Base-by-base conservation (phyloP, 1,140 invertebrate species). In the Meloidogyne exigua region DNA sequence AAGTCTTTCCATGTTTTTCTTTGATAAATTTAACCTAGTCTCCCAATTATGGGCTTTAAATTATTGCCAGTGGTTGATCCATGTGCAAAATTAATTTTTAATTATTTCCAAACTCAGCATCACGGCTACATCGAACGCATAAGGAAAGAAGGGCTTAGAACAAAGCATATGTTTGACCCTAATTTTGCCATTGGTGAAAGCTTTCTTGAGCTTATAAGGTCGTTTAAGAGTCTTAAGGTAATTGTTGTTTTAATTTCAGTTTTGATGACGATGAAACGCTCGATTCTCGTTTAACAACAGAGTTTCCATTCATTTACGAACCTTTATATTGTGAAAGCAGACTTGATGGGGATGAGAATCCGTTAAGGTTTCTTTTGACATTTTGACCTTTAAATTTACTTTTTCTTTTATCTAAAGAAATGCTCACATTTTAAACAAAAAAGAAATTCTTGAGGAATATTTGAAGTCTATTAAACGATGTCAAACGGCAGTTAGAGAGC, bases 301-400 rank as follows among this genome's bases (percentile, higher is more conserved):
- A 73, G 10, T 73, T 73, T 32, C 71, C 71, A 13, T 73, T 73
- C 15, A 65, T 73, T 25, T 73, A 73, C 21, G 71, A 73, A 21
- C 36, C 71, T 5, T 18, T 73, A n/a, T 73, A 73, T n/a, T 73
- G 71, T 21, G 71, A 73, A 32, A 73, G 57, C 36, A 62, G 71
- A 21, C 39, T 73, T 23, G 71, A 73, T 32, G 26, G 65, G 5
- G 57, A 26, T 73, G 71, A 73, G 23, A 73, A 73, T 65, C 71
- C 71, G 13, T 73, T 73, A 57, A 73, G 71, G 71, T 73, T 36
- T 7, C 12, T 64, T 49, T 71, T 32, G 9, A 71, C 18, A 11
- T 12, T n/a, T 26, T 23, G 12, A 7, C 12, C 18, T 4, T 63
- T 18, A 36, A 69, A 18, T 39, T 36, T 39, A 9, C 4, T 49